Evolutionary conservation across 2,888 invertebrate genomes (phyloP), one percentile per base, ranked within the genome.

Genomic region (Mesorhabditis sp.): DNA sequence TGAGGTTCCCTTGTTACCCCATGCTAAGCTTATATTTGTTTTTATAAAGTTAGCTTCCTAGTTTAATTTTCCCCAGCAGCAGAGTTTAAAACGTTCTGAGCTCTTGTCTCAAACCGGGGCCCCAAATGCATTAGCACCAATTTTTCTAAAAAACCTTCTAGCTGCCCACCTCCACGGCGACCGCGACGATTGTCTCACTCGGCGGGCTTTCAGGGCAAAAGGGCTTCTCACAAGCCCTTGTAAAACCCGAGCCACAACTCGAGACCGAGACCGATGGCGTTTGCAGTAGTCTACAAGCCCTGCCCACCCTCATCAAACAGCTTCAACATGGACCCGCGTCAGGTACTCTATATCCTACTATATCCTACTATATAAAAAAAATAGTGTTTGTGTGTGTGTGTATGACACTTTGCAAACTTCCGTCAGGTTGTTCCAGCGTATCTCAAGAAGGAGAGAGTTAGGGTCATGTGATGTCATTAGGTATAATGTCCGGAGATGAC

Each of bases 301-400:
- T 50, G 58, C 58, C 58, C 58, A 50, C 58, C n/a, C 58, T 50
- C n/a, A 50, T 50, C n/a, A 10, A 50, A 50, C 58, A 50, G n/a
- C n/a, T 50, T 10, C 58, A 50, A 50, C 28, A 28, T 28, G 28
- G 28, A 28, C 28, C 28, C 28, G 28, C 28, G 28, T 28, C 28
- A 28, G 28, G 28, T 28, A 28, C 28, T 28, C 28, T 28, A 28
- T 28, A 28, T n/a, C n/a, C n/a, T n/a, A n/a, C n/a, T n/a, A n/a
- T n/a, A n/a, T n/a, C n/a, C n/a, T n/a, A n/a, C n/a, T n/a, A n/a
- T n/a, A n/a, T n/a, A n/a, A n/a, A n/a, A n/a, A n/a, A n/a, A n/a
- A n/a, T n/a, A n/a, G n/a, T n/a, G n/a, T n/a, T n/a, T n/a, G n/a
- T n/a, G n/a, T n/a, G n/a, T n/a, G n/a, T n/a, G n/a, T n/a, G n/a